Evolutionary conservation across 2,113 vertebrate species (phyloP).

Genomic region (Aegithalos caudatus): DNA sequence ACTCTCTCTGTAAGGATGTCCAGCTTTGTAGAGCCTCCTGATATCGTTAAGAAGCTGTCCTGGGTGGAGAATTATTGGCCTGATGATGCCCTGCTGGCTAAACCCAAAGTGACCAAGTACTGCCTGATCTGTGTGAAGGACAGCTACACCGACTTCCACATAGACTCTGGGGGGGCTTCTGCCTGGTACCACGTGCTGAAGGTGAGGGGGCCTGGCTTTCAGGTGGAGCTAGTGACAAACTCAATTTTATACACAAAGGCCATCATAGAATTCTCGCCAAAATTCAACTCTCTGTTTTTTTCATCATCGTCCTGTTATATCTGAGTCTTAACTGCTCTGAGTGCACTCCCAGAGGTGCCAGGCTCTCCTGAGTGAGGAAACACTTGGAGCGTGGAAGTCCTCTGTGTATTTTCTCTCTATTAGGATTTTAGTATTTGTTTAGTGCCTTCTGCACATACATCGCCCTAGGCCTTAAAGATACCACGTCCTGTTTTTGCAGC

Average conservation of each 20-base stretch:
- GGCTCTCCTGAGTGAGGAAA: neutral
- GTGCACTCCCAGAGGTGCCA: neutral
- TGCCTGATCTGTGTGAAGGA: conserved; percentile 98
- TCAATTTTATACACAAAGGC: neutral
- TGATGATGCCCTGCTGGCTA: conserved; percentile 90
- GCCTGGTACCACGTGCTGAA: conserved; percentile 97
- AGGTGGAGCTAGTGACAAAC: accelerated
- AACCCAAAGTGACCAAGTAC: conserved; percentile 97
- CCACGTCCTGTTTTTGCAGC: neutral
- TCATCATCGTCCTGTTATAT: accelerated
- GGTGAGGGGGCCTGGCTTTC: conserved; percentile 65
- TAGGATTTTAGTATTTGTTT: neutral
- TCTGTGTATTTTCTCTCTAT: neutral
- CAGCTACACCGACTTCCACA: conserved; percentile 98
- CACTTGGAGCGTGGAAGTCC: neutral
- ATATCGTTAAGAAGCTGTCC: conserved; percentile 91
- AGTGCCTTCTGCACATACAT: neutral
- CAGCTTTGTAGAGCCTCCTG: conserved; percentile 92
- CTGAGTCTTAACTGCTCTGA: neutral
- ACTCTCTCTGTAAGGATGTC: conserved; percentile 83
- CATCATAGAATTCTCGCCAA: neutral
- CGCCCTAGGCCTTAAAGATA: neutral
- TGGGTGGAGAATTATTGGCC: conserved; percentile 99
- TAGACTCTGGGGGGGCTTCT: conserved; percentile 92
- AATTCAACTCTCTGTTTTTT: neutral